Base-by-base conservation (phyloP, 2,113 vertebrate genomes). In the Hydrochoerus hydrochaeris region DNA sequence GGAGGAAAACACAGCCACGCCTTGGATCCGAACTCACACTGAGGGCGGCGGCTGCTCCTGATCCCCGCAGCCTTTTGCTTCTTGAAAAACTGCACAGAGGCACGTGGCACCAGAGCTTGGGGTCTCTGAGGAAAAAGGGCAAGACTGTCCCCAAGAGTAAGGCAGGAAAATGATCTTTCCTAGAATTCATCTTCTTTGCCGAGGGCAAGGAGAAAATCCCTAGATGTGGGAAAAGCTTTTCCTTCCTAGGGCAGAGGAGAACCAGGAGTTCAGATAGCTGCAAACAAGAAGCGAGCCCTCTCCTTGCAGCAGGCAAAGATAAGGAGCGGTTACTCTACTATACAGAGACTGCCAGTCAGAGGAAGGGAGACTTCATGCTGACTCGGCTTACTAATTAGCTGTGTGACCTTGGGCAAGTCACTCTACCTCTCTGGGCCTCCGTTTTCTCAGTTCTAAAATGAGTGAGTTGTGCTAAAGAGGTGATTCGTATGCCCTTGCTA, bases 381-480 rank as follows among this genome's bases (percentile, higher is more conserved):
- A 90, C 60, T 88, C 12, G 9, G 49, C 0, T 16, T 67, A 46
- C 63, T 87, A 88, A 84, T 69, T 81, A 88, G 60, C 93, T 93
- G 91, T 94, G 89, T 84, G 94, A 90, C 75, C 46, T 85, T 54
- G 11, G 58, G 71, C 26, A 89, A 92, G 49, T 77, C 52, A 41
- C 41, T 88, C 35, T 67, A 65, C 87, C 85, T 92, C 69, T 95
- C 94, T 94, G 94, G 54, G 63, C 77, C 30, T 86, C 77, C 19
- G 75, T 77, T 90, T 94, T 44, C 69, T 96, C 71, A 92, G 85
- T 83, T 95, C 78, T 78, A 73, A 93, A 69, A 95, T 67, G 41
- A 92, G 35, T 65, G 6, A 46, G 75, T 41, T 96, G 73, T 84
- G n/a, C 78, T 87, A 38, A 46, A 22, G 30, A 85, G 44, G 91